Conservation (phyloP, 2,113 vertebrate genomes). For the Hemibates koningsi region DNA sequence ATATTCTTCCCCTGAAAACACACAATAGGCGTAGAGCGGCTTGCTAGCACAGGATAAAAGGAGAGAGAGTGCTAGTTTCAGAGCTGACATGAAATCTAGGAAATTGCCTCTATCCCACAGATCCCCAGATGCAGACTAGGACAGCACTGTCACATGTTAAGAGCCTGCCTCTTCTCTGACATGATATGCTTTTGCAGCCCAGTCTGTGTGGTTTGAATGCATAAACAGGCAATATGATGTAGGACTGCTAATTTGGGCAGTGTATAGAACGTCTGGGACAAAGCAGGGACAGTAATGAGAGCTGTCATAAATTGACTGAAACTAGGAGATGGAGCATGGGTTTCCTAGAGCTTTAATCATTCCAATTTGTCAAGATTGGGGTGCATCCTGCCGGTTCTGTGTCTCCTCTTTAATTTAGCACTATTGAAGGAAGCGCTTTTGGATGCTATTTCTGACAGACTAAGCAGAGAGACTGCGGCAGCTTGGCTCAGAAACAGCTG, state of each 20-base stretch:
- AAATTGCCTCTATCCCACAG: conserved; percentile 1
- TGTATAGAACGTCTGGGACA: background rate
- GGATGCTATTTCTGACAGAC: conserved; percentile 7
- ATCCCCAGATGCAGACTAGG: background rate
- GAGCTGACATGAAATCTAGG: conserved; percentile 11
- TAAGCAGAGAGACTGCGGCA: background rate
- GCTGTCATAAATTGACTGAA: background rate
- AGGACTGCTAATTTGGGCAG: conserved; percentile 11
- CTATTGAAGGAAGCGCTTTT: background rate
- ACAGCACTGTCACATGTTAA: background rate
- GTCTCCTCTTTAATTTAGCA: conserved; percentile 21
- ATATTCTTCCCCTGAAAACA: background rate
- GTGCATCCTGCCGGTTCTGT: background rate
- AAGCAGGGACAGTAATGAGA: conserved; percentile 11
- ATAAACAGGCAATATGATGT: background rate
- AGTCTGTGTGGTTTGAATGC: conserved; percentile 1
- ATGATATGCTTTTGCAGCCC: conserved; percentile 8
- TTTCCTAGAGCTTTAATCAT: conserved; percentile 43
- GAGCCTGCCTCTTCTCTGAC: background rate
- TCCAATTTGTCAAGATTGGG: conserved; percentile 35
- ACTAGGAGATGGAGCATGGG: background rate
- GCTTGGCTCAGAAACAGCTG: conserved; percentile 18
- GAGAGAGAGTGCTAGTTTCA: background rate
- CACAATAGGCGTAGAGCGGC: background rate
- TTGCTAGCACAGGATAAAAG: background rate